A percentile compares a stretch with the other conserved stretches of the same genome.
phyloP scores from a whole-genome alignment of 2,888 invertebrate genomes.

The Biston stratarius region DNA sequence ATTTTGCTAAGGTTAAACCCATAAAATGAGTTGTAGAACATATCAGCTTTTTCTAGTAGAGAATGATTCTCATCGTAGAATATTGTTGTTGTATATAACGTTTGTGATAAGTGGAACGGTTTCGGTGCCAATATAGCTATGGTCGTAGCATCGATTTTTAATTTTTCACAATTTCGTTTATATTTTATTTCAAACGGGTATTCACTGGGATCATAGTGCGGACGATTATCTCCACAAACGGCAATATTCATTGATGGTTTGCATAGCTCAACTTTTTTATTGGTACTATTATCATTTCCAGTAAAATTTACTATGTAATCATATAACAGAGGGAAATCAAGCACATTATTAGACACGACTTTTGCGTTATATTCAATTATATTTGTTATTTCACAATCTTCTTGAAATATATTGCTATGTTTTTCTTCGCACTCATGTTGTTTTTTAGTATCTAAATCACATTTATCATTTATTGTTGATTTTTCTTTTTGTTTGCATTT shows the following conservation, averaged over 20 bases:
- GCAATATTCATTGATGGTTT: not conserved
- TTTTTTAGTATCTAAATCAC: not conserved
- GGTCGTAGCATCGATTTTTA: not conserved
- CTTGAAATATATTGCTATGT: not conserved
- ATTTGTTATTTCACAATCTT: not conserved
- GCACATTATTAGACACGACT: conserved; percentile 4
- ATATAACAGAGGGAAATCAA: not conserved
- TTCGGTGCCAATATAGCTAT: conserved; percentile 41
- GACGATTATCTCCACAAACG: not conserved
- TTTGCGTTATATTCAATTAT: not conserved
- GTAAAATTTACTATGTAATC: not conserved
- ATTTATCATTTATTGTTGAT: not conserved
- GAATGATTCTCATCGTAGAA: conserved; percentile 19
- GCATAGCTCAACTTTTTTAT: not conserved
- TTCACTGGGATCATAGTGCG: not conserved
- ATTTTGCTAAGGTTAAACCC: not conserved
- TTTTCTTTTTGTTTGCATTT: not conserved
- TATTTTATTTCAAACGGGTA: not conserved
- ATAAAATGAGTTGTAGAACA: conserved; percentile 20
- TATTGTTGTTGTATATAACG: conserved; percentile 23
- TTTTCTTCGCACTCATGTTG: not conserved
- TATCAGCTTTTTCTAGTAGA: not conserved
- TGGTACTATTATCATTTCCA: not conserved
- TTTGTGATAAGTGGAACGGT: conserved; percentile 14
- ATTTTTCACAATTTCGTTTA: not conserved